Evolutionary conservation across 2,888 invertebrate species (phyloP), one percentile per base, ranked within the genome.

Genomic region (Chloroclystis v-ata): DNA sequence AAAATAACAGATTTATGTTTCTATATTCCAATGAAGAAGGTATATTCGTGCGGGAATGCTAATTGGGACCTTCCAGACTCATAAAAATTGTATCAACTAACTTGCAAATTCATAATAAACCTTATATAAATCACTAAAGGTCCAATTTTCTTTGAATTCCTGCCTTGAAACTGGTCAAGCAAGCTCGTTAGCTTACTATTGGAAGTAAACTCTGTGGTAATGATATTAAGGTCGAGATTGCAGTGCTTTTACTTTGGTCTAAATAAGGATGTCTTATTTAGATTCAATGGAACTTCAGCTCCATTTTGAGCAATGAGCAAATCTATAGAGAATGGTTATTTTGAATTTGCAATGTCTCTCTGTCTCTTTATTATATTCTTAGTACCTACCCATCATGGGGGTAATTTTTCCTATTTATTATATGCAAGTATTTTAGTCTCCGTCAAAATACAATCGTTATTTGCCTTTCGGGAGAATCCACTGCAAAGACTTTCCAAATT

Each of bases 231-330:
- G 70, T 58, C 54, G 47, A 45, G 16, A 25, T 37, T 46, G 29
- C 28, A 30, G 33, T 47, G 24, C 52, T 10, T 35, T 13, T 3
- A 25, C 6, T 14, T 10, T 61, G 47, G 67, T 67, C 71, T 54
- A 56, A 58, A 70, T 67, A 69, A 63, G 69, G 67, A 69, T 67
- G 72, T 74, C 76, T 72, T 72, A 72, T 67, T 69, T 63, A 63
- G 66, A 72, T 67, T 68, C 67, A 69, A 70, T 67, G 61, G 63
- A 63, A 65, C 47, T 61, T 68, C 65, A 66, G 71, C 72, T 68
- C 32, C 32, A 39, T 38, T 38, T 43, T 20, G 7, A 35, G 35
- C 20, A 16, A 35, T 24, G 16, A n/a, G 16, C 10, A 11, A 5
- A 26, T 10, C 7, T 11, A 11, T 6, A 2, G 12, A 30, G 7